Conservation (phyloP, 2,797 vertebrate species). For the Acanthiza pusilla region DNA sequence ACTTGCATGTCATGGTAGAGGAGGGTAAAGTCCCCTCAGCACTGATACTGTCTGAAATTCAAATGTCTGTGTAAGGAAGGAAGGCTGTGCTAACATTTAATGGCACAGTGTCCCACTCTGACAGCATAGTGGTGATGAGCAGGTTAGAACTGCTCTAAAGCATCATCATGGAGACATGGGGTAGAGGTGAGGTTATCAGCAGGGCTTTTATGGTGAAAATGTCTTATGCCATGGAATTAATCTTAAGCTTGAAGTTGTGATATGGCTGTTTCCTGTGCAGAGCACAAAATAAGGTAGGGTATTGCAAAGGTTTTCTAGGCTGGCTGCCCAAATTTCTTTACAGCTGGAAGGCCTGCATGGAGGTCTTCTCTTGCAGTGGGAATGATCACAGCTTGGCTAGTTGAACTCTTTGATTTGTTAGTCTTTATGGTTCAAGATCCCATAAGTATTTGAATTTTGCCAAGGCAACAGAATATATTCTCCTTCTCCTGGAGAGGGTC, state of each 20-base stretch:
- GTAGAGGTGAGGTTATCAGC: background rate
- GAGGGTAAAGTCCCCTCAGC: background rate
- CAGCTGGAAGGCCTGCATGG: background rate
- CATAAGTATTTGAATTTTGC: background rate
- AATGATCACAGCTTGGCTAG: background rate
- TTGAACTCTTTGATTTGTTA: background rate
- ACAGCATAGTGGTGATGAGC: background rate
- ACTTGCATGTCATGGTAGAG: background rate
- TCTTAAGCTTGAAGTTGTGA: background rate
- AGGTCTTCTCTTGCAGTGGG: background rate
- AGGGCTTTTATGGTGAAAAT: background rate
- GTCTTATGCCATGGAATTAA: background rate
- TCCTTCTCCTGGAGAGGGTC: slow-evolving; percentile 18
- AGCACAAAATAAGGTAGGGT: background rate
- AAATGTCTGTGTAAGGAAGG: background rate
- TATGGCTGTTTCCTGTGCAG: background rate
- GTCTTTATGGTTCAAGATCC: background rate
- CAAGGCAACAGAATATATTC: background rate
- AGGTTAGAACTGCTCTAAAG: background rate
- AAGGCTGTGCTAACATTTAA: background rate
- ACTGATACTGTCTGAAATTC: background rate
- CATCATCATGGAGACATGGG: too few species aligned
- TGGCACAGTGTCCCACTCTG: background rate
- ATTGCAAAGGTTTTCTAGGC: background rate
- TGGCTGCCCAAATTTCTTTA: background rate